Evolutionary conservation across 2,113 vertebrate species (phyloP), one percentile per base, ranked within the genome.

Genomic region (Tylochromis polylepis): DNA sequence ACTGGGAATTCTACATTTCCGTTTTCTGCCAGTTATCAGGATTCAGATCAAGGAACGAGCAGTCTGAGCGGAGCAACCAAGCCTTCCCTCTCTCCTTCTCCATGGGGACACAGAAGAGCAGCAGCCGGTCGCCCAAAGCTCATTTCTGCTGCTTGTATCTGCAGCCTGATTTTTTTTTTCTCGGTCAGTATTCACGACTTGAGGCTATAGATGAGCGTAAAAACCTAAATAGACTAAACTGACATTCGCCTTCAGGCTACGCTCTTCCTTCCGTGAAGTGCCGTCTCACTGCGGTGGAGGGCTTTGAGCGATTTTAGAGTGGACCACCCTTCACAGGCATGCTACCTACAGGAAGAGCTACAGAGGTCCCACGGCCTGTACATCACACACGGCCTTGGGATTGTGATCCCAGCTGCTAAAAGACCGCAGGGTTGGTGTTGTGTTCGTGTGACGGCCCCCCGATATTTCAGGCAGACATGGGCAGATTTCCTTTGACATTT

Each of bases 121-220:
- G 2, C 70, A 77, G 43, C 24, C 16, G 2, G 6, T 72, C 8
- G 14, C 41, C 41, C 6, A 41, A 72, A 46, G 5, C 24, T 29
- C 24, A 49, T 75, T 49, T 49, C 43, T 11, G 9, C 43, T 51
- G 15, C 24, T 49, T 49, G 15, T 75, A 20, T 75, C 70, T 75
- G 43, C 24, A 31, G 70, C 15, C 10, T 0, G 1, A 27, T 16
- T 16, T 15, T 67, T n/a, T 18, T 0, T 41, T 0, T 46, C 27
- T 72, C 11, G 43, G 24, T 75, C 43, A 12, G 24, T 51, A 49
- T 27, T 75, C 22, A 75, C 15, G 1, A 29, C 67, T 5, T 29
- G 41, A 29, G 41, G 67, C 41, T 18, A 46, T 3, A 75, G 15
- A 75, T 1, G 24, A 51, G 43, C 5, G 2, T 3, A 27, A 77